These are phyloP conservation scores for Sorex fumeus DNA, from an alignment of 2,113 vertebrate genomes.

Conservation along the genomic window DNA sequence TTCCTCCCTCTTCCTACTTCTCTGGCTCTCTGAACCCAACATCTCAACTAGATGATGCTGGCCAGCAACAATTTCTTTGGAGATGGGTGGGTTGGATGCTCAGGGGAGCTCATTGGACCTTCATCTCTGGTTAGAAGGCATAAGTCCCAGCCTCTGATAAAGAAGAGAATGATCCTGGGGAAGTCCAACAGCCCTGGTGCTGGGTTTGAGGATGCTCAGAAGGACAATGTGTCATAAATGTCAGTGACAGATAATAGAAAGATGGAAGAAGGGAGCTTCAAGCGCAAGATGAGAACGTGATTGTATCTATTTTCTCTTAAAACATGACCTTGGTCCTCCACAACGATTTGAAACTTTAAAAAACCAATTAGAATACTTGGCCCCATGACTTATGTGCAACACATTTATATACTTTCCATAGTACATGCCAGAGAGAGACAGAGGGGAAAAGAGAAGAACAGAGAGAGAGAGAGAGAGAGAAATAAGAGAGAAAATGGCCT, in stretches of 20 bases:
- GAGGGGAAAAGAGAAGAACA: no score
- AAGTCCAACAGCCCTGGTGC: background rate
- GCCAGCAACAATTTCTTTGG: no score
- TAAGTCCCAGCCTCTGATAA: background rate
- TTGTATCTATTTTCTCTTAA: no score
- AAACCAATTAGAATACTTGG: slow-evolving; percentile 16
- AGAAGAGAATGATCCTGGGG: background rate
- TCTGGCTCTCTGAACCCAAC: background rate
- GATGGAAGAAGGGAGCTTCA: background rate
- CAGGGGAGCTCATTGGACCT: background rate
- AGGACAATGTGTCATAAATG: background rate
- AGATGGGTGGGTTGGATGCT: background rate
- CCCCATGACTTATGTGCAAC: background rate
- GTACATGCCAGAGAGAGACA: background rate
- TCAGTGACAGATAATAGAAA: background rate
- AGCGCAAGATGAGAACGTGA: background rate
- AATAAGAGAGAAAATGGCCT: background rate
- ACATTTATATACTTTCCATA: background rate
- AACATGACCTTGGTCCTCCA: background rate
- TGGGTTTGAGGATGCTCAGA: background rate
- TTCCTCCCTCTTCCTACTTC: background rate
- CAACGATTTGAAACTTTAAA: slow-evolving; percentile 21
- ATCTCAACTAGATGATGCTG: no score
- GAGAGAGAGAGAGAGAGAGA: no score
- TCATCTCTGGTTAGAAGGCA: slow-evolving; percentile 2